Base-by-base conservation (phyloP, 1,140 invertebrate species). In the Zaprionus taronus region DNA sequence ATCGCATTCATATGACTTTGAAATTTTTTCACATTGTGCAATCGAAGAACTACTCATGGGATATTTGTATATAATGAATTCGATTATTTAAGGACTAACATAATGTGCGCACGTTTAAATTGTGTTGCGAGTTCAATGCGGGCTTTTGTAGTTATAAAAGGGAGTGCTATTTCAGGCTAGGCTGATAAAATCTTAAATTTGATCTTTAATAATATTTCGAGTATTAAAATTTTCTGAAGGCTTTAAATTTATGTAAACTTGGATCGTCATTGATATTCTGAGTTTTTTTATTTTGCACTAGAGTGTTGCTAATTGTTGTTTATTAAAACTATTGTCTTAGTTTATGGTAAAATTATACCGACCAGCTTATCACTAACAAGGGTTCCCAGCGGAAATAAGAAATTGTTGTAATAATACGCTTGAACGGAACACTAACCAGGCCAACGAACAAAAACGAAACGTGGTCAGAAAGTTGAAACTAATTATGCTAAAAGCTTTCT, bases 401-500 rank as follows among this genome's bases (percentile, higher is more conserved):
- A 81, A 73, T 72, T 70, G 58, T 67, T 61, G n/a, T 61, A 67
- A 47, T 68, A 69, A 65, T 74, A 58, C 38, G 65, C 66, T 80
- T 87, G 76, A 81, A 85, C 81, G 85, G 79, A 84, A 89, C 85
- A 90, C 81, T 89, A 89, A 90, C 85, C 85, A 75, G 72, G 49
- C 72, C 85, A 90, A 84, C 85, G 79, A 71, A 85, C 79, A 89
- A 90, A 90, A 90, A 82, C 85, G 81, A 80, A 90, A 89, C 85
- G 85, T 90, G 85, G 85, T 90, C 85, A 82, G 85, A 77, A 81
- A 90, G 85, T 85, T 89, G 64, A 89, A 89, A 80, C 85, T 89
- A 89, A 90, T 90, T 90, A 90, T 82, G 85, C 85, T 90, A 90
- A 90, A 90, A 90, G 85, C 85, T 77, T 90, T 77, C 63, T 62